Evolutionary conservation across 2,797 vertebrate genomes (phyloP), one percentile per base, ranked within the genome.

Genomic region (Acomys russatus): DNA sequence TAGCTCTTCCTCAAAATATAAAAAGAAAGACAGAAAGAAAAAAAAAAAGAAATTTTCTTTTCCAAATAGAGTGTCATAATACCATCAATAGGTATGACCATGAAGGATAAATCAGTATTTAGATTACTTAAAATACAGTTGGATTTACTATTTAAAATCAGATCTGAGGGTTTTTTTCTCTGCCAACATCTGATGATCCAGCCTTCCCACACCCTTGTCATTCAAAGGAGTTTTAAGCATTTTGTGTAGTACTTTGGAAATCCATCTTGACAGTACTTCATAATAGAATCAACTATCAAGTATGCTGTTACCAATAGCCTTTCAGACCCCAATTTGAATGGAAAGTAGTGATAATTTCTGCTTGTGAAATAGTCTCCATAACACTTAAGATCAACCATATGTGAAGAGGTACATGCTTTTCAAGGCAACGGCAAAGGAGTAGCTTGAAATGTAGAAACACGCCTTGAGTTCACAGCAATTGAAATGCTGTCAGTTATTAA

Each of bases 271-370:
- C 96, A 96, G 90, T 95, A 78, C 89, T 98, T 98, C 97, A 97
- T 98, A 98, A 98, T 96, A 98, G 96, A 98, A 98, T 93, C 96
- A 98, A 98, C 98, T 98, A 98, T 98, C 94, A 98, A 95, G 95
- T 98, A 78, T 97, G 84, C 91, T 98, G 90, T 98, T 98, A 96
- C 84, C 98, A 90, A 90, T 77, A 97, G 96, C 95, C 97, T 98
- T 96, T 96, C 84, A 97, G 98, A 98, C 94, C 96, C 97, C 97
- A 98, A 98, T 98, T 98, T 98, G 97, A 98, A 97, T 86, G 97
- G 94, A 96, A 98, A 73, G 7, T 1, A 98, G 94, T 97, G 96
- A 98, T 94, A 97, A 97, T 98, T 96, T 96, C 64, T 98, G 98
- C 0, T 92, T 92, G 94, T 96, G 94, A 97, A 98, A 95, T 86